Evolutionary conservation across 2,797 vertebrate genomes (phyloP).

Genomic region (Lacerta viridis): DNA sequence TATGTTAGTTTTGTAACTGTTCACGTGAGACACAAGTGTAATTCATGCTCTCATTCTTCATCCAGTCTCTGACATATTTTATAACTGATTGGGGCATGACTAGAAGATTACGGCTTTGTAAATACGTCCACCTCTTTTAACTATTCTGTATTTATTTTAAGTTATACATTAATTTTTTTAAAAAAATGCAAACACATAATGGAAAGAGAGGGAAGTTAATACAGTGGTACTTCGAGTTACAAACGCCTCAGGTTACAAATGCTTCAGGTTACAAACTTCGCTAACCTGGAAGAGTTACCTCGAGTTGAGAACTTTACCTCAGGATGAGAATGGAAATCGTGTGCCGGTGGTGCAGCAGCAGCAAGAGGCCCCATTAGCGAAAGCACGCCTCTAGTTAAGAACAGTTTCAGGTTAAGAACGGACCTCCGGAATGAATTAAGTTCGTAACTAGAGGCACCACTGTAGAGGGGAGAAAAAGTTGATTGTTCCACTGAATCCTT

Average conservation of each 20-base stretch:
- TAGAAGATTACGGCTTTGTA: not conserved
- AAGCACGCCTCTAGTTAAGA: too few species aligned
- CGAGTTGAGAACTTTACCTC: too few species aligned
- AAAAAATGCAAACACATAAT: constrained; percentile 20
- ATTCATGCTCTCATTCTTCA: constrained; percentile 16
- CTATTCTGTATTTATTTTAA: constrained; percentile 31
- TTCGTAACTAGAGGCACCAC: too few species aligned
- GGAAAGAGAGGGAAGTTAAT: constrained; percentile 15
- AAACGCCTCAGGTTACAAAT: too few species aligned
- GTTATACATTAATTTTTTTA: constrained; percentile 44
- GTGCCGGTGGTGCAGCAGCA: too few species aligned
- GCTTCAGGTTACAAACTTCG: too few species aligned
- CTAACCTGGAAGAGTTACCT: too few species aligned
- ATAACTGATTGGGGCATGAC: constrained; percentile 5
- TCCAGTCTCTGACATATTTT: not conserved
- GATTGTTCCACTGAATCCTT: not conserved
- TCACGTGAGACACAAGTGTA: not conserved
- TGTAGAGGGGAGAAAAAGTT: not conserved
- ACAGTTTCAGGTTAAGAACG: too few species aligned
- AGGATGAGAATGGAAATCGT: too few species aligned
- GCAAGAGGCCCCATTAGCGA: too few species aligned
- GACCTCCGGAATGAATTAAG: too few species aligned
- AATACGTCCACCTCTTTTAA: constrained; percentile 36
- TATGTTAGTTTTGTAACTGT: constrained; percentile 16
- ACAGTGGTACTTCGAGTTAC: too few species aligned